Evolutionary conservation across 2,113 vertebrate genomes (phyloP).

Genomic region (Myanophis thanlyinensis): DNA sequence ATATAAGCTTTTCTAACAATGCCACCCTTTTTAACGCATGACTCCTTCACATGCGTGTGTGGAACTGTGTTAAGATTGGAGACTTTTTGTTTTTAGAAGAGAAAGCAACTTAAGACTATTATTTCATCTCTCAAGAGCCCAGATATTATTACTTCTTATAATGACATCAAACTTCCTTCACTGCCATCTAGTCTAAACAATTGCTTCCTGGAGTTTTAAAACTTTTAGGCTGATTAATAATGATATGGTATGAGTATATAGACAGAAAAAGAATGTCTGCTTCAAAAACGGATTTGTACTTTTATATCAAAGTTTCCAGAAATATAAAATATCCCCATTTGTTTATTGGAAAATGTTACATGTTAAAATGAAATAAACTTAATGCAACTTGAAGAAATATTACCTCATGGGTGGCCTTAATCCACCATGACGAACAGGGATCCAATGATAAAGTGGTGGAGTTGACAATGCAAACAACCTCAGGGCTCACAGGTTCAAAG

Average conservation of each 20-base stretch:
- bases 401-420: neutral
- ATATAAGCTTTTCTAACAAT: neutral
- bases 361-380: neutral
- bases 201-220: constrained; percentile 18
- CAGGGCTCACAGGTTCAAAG: neutral
- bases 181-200: constrained; percentile 24
- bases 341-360: neutral
- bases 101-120: constrained; percentile 36
- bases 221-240: neutral
- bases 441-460: neutral
- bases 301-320: neutral
- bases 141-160: constrained; percentile 37
- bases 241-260: neutral
- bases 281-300: neutral
- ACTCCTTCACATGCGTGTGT: neutral
- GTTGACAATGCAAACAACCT: neutral
- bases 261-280: neutral
- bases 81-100: constrained; percentile 42
- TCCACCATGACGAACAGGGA: neutral
- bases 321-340: neutral
- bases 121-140: constrained; percentile 44
- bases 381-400: neutral
- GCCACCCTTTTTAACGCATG: neutral
- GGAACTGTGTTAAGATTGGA: constrained; percentile 3
- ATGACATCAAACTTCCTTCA: constrained; percentile 33